Evolutionary conservation across 2,888 invertebrate species (phyloP), one percentile per base, ranked within the genome.

Genomic region (Baronia brevicornis): DNA sequence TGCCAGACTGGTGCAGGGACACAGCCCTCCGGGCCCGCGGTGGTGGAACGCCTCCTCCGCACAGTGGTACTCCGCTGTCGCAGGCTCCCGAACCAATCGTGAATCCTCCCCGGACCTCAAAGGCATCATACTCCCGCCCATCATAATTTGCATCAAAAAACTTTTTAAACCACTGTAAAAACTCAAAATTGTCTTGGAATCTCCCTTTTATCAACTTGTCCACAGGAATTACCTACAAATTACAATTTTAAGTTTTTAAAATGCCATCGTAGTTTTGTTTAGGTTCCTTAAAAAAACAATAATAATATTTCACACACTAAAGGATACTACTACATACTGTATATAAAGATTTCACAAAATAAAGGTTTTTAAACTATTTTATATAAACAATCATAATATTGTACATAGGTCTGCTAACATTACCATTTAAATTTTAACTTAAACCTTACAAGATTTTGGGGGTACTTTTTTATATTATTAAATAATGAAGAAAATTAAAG

Each of bases 151-250:
- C 98, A 87, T 99, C 99, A 84, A 98, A 99, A 87, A 99, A 98
- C 84, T 98, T 98, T 90, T 99, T 99, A 89, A 99, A 99, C 99
- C 99, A 99, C 88, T 99, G 99, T 60, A 99, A 92, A 88, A 99
- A 99, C 87, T 99, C 99, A 90, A 99, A 99, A 88, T 99, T 99
- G 87, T 99, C 99, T 90, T 99, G 99, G 87, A 99, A 99, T 68
- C 97, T 92, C 67, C 97, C 98, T 86, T 98, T 98, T 77, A 98
- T 96, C 86, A 99, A 90, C 87, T 94, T 96, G 87, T 99, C 98
- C 85, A 99, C 97, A 51, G 98, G 97, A 84, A 99, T 97, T 70
- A 98, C 96, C 98, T 98, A 90, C 53, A 80, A 82, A 53, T 41
- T 25, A 17, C 21, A 35, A 12, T 15, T 8, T 8, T 5, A 25